Conservation (phyloP, 1,140 invertebrate species). For the Brachionus rotundiformis region DNA sequence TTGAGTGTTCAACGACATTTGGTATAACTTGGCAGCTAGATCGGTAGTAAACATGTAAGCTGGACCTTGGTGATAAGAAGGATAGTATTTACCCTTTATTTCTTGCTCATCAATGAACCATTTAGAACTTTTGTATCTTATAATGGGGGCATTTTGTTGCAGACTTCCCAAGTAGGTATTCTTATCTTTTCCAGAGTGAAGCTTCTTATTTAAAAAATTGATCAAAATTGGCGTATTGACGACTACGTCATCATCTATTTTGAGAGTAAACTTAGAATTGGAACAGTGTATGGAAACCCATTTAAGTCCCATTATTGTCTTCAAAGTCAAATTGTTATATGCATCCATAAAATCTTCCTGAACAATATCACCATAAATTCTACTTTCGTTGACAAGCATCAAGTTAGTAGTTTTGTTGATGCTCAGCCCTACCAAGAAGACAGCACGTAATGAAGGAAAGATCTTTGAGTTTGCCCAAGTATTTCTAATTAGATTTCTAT, state of each 20-base stretch:
- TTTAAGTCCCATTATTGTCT: constrained; percentile 55
- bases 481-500: constrained; percentile 53
- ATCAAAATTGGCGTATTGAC: constrained; percentile 33
- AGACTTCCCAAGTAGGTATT: neutral
- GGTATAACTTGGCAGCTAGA: neutral
- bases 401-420: neutral
- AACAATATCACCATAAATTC: constrained; percentile 54
- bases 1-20: neutral
- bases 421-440: neutral
- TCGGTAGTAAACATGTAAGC: neutral
- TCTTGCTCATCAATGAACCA: neutral
- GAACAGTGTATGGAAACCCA: constrained; percentile 53
- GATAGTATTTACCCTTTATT: neutral
- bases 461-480: constrained; percentile 50
- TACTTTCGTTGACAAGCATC: constrained; percentile 41
- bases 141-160: neutral
- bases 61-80: constrained; percentile 10
- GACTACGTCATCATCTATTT: constrained; percentile 55
- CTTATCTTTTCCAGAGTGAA: neutral
- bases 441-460: neutral
- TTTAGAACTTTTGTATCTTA: neutral
- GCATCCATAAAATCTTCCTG: constrained; percentile 55
- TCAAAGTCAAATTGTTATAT: constrained; percentile 54
- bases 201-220: neutral
- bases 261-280: constrained; percentile 52